phyloP scores from a whole-genome alignment of 2,888 invertebrate species.

The Melieria picta region DNA sequence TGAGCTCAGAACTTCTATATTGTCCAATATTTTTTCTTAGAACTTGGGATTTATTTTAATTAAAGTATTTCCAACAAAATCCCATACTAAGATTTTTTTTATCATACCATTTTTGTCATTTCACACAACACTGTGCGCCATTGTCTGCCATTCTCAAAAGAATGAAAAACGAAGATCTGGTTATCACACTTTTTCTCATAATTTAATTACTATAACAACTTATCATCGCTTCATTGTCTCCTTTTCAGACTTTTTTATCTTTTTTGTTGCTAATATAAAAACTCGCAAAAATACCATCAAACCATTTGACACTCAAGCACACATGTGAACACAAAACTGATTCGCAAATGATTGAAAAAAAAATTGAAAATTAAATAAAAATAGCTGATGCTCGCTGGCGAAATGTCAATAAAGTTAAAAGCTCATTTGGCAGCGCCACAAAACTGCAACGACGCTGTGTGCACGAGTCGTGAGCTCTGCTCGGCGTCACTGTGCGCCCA shows the following conservation, averaged over 20 bases:
- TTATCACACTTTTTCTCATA: too few relatives aligned
- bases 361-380: not conserved
- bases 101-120: too few relatives aligned
- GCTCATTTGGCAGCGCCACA: not conserved
- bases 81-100: too few relatives aligned
- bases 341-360: not conserved
- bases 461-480: not conserved
- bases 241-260: not conserved
- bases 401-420: conserved; percentile 1
- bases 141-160: too few relatives aligned
- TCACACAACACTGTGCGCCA: too few relatives aligned
- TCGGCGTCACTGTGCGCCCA: not conserved
- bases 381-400: not conserved
- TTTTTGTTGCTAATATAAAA: not conserved
- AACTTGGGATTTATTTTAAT: too few relatives aligned
- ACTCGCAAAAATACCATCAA: not conserved
- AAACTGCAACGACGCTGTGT: not conserved
- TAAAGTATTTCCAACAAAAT: too few relatives aligned
- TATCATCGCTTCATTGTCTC: too few relatives aligned
- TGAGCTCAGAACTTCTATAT: too few relatives aligned
- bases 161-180: too few relatives aligned
- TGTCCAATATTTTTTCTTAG: too few relatives aligned
- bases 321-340: not conserved
- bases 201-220: too few relatives aligned
- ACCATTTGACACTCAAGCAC: not conserved